Conservation (phyloP, 92 coral and sea anemone species). For the Heliopora coerulea region DNA sequence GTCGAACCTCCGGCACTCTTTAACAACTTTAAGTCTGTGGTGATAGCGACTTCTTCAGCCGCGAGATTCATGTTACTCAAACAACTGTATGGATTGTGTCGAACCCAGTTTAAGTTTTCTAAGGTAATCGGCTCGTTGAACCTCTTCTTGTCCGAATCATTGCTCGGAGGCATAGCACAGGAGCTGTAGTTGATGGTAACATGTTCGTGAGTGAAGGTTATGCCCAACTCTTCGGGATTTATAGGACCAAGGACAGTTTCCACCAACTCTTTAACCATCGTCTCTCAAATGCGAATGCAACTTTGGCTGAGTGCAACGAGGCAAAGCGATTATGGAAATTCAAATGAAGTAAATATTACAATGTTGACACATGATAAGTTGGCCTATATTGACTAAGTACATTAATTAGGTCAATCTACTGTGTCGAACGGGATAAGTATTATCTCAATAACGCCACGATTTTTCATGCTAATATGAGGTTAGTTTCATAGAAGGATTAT, state of each 20-base stretch:
- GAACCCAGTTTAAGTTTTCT: slow-evolving; percentile 72
- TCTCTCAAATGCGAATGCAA: no score
- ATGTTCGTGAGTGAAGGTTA: slow-evolving; percentile 93
- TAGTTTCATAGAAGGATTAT: no score
- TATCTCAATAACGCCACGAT: no score
- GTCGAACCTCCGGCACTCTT: slow-evolving; percentile 91
- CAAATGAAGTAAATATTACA: no score
- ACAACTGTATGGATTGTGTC: slow-evolving; percentile 85
- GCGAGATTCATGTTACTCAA: slow-evolving; percentile 65
- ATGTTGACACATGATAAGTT: no score
- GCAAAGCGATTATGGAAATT: no score
- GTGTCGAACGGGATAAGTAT: no score
- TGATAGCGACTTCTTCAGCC: slow-evolving; percentile 79
- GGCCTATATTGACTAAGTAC: no score
- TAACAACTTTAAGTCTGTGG: slow-evolving; percentile 66
- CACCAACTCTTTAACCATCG: slow-evolving; percentile 38
- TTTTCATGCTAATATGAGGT: no score
- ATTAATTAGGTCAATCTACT: no score
- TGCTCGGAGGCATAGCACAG: slow-evolving; percentile 59
- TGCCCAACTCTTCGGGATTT: slow-evolving; percentile 68
- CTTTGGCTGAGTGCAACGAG: no score
- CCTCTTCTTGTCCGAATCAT: slow-evolving; percentile 60
- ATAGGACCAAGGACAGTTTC: slow-evolving; percentile 87
- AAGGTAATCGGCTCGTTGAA: slow-evolving; percentile 59
- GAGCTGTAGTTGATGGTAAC: slow-evolving; percentile 68